Percentiles rank a stretch among this genome's conserved stretches.
These are phyloP conservation scores for Penaeus japonicus DNA, from an alignment of 1,140 invertebrate genomes.

Conservation along the genomic window DNA sequence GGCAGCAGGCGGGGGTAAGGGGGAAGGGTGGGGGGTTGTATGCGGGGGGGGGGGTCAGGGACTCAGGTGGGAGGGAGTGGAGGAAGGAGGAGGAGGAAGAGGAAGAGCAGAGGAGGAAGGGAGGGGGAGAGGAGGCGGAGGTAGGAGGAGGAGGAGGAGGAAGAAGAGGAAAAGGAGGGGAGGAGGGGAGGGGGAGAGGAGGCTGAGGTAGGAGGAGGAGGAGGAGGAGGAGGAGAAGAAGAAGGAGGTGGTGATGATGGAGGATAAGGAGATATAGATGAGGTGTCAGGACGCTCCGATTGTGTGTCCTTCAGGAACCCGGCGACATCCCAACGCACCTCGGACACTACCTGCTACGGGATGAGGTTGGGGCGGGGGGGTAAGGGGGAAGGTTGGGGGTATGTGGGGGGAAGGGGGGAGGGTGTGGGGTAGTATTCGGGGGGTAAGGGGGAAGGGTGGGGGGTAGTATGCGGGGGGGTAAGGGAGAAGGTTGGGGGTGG, in stretches of 20 bases:
- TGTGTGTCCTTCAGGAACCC: slow-evolving; percentile 41
- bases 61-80: not conserved
- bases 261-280: slow-evolving; percentile 49
- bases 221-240: not conserved
- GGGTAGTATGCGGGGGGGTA: not conserved
- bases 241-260: slow-evolving; percentile 41
- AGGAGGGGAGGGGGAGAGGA: not conserved
- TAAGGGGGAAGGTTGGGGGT: not conserved
- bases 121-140: not conserved
- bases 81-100: not conserved
- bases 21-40: not conserved
- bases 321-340: slow-evolving; percentile 33
- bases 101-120: not conserved
- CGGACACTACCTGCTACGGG: not conserved
- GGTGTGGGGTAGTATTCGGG: not conserved
- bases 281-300: slow-evolving; percentile 49
- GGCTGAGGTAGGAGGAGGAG: not conserved
- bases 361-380: not conserved
- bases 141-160: not conserved
- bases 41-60: not conserved
- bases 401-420: not conserved
- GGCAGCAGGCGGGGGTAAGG: not conserved
- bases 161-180: not conserved
- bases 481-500: not conserved
- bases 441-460: not conserved